Conservation (phyloP, 2,797 vertebrate genomes). For the Gymnothorax reevesii region DNA sequence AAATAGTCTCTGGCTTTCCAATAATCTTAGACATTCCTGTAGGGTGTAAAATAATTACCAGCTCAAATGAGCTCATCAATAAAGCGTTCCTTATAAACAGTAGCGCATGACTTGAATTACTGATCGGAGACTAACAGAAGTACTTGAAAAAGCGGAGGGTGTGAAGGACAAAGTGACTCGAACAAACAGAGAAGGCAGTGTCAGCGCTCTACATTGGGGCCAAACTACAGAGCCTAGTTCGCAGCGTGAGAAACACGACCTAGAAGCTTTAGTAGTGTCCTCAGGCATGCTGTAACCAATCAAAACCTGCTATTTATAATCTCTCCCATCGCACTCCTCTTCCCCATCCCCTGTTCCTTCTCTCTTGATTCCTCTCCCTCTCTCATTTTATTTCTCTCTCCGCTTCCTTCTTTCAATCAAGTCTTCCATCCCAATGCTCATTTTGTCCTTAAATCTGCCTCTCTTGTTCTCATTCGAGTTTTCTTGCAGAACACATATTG, state of each 20-base stretch:
- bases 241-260: background rate
- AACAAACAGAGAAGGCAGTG: background rate
- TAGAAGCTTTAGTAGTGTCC: background rate
- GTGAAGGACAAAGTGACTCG: background rate
- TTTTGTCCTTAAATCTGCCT: background rate
- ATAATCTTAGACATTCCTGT: no score
- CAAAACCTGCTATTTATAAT: slow-evolving; percentile 9
- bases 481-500: slow-evolving; percentile 33
- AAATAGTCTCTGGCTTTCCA: no score
- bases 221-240: slow-evolving; percentile 1
- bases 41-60: background rate
- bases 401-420: background rate
- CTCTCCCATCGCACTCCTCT: background rate
- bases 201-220: background rate
- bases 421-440: background rate
- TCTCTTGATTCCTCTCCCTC: slow-evolving; percentile 40
- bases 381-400: slow-evolving; percentile 37
- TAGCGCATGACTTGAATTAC: background rate
- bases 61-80: background rate
- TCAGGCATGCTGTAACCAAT: background rate
- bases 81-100: background rate
- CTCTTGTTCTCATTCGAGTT: slow-evolving; percentile 1
- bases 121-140: background rate
- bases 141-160: background rate
- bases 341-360: background rate